These are phyloP conservation scores for Peribatodes rhomboidaria DNA, from an alignment of 2,888 invertebrate genomes.

Conservation along the genomic window DNA sequence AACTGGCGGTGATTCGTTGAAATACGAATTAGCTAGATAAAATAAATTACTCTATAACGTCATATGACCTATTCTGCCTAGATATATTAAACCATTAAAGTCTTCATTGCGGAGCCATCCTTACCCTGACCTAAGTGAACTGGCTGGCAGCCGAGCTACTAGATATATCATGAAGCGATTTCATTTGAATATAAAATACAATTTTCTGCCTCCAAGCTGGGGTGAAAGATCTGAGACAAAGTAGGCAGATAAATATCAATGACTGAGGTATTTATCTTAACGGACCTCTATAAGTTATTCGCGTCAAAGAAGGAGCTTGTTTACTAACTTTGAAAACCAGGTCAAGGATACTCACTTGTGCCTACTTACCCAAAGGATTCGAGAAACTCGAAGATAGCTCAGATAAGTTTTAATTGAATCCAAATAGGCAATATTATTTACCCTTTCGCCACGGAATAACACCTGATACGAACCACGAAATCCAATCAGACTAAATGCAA, in stretches of 20 bases:
- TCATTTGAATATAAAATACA: slow-evolving; percentile 2
- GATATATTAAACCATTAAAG: neutral
- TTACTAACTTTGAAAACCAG: slow-evolving; percentile 24
- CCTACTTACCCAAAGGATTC: slow-evolving; percentile 20
- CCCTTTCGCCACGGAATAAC: neutral
- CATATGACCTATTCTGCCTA: too few relatives aligned
- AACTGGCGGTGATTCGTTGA: too few relatives aligned
- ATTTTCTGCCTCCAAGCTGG: neutral
- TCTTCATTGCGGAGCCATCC: neutral
- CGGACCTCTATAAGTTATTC: slow-evolving; percentile 24
- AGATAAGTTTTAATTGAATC: slow-evolving; percentile 27
- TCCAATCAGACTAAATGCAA: neutral
- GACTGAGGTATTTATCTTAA: slow-evolving; percentile 18
- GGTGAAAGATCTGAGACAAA: slow-evolving; percentile 4
- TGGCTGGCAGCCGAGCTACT: neutral
- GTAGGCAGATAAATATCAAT: slow-evolving; percentile 19
- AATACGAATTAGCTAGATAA: neutral
- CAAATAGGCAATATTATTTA: slow-evolving; percentile 22
- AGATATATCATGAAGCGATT: neutral
- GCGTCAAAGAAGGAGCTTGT: slow-evolving; percentile 16
- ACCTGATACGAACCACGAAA: slow-evolving; percentile 2
- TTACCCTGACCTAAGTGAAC: neutral
- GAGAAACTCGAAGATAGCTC: slow-evolving; percentile 14
- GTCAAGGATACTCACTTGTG: slow-evolving; percentile 25
- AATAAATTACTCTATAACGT: neutral